A percentile compares a stretch with the other conserved stretches of the same genome.
Conservation (phyloP, 2,113 vertebrate species). For the Erpornis zantholeuca region DNA sequence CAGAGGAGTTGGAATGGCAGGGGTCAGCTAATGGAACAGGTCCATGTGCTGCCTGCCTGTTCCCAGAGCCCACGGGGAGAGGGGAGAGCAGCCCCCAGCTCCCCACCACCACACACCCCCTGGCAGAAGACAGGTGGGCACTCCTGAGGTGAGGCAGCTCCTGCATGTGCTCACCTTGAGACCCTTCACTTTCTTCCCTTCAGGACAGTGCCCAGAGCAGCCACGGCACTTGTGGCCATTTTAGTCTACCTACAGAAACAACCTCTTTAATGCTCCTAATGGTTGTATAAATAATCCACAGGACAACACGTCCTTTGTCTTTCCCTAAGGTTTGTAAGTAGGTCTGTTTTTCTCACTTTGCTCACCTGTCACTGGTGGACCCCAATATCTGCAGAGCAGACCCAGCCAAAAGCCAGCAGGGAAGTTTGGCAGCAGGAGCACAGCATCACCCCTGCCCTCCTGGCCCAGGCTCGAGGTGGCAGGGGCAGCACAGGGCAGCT, state of each 20-base stretch:
- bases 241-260: neutral
- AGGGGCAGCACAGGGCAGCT: neutral
- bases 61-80: neutral
- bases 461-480: neutral
- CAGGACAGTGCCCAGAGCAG: neutral
- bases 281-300: neutral
- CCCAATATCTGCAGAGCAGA: neutral
- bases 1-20: neutral
- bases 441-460: neutral
- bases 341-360: neutral
- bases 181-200: neutral
- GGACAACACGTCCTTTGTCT: neutral
- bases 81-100: neutral
- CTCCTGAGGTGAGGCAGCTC: neutral
- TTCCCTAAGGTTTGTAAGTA: neutral
- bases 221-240: fast-evolving
- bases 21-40: neutral
- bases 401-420: neutral
- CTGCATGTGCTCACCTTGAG: neutral
- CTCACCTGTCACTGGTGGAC: neutral
- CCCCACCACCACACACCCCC: neutral
- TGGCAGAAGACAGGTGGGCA: neutral
- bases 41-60: neutral
- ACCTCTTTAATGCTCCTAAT: neutral
- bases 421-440: neutral